These are phyloP conservation scores for Cephus runcator DNA, from an alignment of 2,888 invertebrate genomes.

Conservation along the genomic window DNA sequence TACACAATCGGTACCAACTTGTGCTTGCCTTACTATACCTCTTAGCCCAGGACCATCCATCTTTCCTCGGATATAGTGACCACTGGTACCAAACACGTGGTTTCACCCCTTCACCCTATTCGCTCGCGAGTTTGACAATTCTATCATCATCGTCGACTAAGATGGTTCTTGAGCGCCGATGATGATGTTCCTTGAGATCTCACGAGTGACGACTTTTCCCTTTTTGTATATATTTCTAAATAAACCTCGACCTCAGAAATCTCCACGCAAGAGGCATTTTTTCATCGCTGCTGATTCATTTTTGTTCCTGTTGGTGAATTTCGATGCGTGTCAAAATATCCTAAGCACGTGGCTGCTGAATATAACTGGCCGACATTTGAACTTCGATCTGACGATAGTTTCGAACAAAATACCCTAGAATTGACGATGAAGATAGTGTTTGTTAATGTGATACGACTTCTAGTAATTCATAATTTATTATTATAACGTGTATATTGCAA, in stretches of 20 bases:
- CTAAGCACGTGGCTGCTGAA: slow-evolving; percentile 42
- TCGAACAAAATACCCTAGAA: not conserved
- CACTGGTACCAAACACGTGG: not conserved
- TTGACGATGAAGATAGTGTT: not conserved
- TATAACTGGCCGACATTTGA: slow-evolving; percentile 44
- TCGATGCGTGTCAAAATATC: slow-evolving; percentile 7
- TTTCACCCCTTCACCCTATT: not conserved
- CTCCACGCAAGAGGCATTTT: not conserved
- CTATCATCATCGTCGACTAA: not conserved
- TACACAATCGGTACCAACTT: not conserved
- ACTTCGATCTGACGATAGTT: slow-evolving; percentile 7
- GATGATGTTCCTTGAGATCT: not conserved
- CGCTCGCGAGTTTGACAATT: not conserved
- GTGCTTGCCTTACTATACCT: not conserved
- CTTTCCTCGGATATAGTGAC: not conserved
- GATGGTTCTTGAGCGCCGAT: not conserved
- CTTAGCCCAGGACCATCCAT: not conserved
- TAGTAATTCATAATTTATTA: too few relatives aligned
- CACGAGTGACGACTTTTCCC: not conserved
- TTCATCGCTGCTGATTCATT: slow-evolving; percentile 14
- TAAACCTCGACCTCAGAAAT: not conserved
- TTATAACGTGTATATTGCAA: too few relatives aligned
- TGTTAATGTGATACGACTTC: not conserved
- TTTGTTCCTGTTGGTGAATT: slow-evolving; percentile 10
- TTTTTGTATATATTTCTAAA: not conserved